A percentile compares a stretch with the other conserved stretches of the same genome.
phyloP scores from a whole-genome alignment of 2,797 vertebrate genomes.

The Sarcophilus harrisii region DNA sequence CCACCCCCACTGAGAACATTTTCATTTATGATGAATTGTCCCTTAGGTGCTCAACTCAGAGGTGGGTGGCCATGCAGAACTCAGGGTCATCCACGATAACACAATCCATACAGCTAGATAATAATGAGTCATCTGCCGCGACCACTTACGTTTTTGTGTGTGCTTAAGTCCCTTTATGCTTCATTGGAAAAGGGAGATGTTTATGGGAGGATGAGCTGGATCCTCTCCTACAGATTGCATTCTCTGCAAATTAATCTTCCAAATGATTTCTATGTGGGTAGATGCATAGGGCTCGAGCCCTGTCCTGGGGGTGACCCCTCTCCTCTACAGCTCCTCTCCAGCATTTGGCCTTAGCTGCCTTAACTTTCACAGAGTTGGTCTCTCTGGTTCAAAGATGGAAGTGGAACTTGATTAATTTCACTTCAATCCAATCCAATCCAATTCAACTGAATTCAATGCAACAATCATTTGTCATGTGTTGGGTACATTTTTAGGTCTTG shows the following conservation, averaged over 20 bases:
- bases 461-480: background rate
- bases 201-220: constrained; percentile 76
- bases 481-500: background rate
- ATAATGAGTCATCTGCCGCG: constrained; percentile 73
- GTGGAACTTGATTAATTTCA: background rate
- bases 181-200: constrained; percentile 74
- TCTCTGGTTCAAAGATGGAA: background rate
- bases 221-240: constrained; percentile 77
- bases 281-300: constrained; percentile 48
- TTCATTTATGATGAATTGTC: constrained; percentile 84
- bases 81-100: constrained; percentile 77
- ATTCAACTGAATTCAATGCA: background rate
- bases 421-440: background rate
- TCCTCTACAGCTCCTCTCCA: constrained; percentile 48
- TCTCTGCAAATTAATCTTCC: constrained; percentile 76
- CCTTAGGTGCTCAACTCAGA: constrained; percentile 72
- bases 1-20: constrained; percentile 74
- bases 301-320: constrained; percentile 56
- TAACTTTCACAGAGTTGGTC: constrained; percentile 1
- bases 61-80: constrained; percentile 83
- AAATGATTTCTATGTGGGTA: constrained; percentile 72
- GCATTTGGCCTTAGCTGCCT: background rate
- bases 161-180: constrained; percentile 72
- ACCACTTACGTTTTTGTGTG: constrained; percentile 68
- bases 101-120: constrained; percentile 75